Evolutionary conservation across 2,888 invertebrate genomes (phyloP), one percentile per base, ranked within the genome.

Genomic region (Drosophila atroscutellata): DNA sequence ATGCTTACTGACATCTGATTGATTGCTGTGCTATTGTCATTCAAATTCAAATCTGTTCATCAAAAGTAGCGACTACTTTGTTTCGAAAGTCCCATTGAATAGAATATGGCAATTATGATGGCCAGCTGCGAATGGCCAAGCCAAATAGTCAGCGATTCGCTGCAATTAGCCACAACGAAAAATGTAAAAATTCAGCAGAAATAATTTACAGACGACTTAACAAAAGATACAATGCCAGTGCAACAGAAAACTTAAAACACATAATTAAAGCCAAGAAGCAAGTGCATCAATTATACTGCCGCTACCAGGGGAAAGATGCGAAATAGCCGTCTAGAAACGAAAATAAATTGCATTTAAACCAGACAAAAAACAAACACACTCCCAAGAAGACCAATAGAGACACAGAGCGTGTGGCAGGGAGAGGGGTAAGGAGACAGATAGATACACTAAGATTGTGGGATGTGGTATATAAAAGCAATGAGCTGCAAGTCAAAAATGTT

Each of bases 111-210:
- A 76, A 83, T 72, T 72, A 69, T 78, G 68, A 78, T 72, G 69
- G 75, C 72, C 78, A 78, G 75, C 79, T 78, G 79, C 75, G 63
- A 68, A 55, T 79, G 59, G 72, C 72, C 70, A 55, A 60, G 63
- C 51, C 63, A 68, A 83, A 85, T 68, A 68, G 63, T 59, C 75
- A 63, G 62, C 85, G 62, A 30, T 50, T 62, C 56, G 63, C 28
- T 69, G 86, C 81, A 86, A 84, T 84, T 86, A 84, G 81, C 74
- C 75, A 70, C 56, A 63, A 50, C 42, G 63, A 13, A 67, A 58
- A 56, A 76, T 71, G 71, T 65, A 56, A 58, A 72, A 83, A 63
- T 74, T 81, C 63, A 55, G 67, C 59, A 66, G 67, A 85, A 85
- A 81, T 82, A 80, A 86, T 85, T 86, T 52, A 70, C 67, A 75